Base-by-base conservation (phyloP, 2,113 vertebrate species). In the Ammodytes dubius region DNA sequence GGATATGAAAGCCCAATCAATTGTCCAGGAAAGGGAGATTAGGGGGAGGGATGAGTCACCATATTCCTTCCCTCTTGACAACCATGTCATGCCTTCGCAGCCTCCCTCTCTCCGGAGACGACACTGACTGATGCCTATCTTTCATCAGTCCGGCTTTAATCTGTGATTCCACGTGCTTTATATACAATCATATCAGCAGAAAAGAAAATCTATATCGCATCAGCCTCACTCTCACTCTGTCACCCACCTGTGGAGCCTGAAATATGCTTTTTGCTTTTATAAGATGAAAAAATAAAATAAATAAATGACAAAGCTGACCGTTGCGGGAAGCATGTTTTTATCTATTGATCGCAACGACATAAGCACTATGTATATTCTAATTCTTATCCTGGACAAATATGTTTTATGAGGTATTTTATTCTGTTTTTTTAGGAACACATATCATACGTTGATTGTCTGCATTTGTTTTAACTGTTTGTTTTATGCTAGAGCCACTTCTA, bases 1-100 rank as follows among this genome's bases (percentile, higher is more conserved):
- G 93, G 92, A 93, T 93, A 94, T 95, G 90, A 91, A 92, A 91
- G 89, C 76, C 85, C 70, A 85, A 94, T 94, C 93, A 93, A 93
- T 94, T 81, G 77, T 54, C 53, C 74, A 81, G 83, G 87, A 90
- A 91, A 91, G 82, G 71, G 73, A 91, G 90, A 89, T 91, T 89
- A 91, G 80, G 63, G 80, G 63, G 49, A 77, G 64, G 82, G 90
- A 74, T 91, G 92, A 87, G 86, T 93, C 91, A 88, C 87, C 77
- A 77, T 83, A 86, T 85, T 92, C 87, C 77, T 85, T 27, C 49
- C 87, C 80, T 79, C 90, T 92, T 92, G 91, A 93, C 91, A 86
- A 87, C 82, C 90, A 85, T 78, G 89, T 85, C 89, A 85, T 89
- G 87, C 79, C 83, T 90, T 42, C 27, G 37, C 77, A 86, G 87